Base-by-base conservation (phyloP, 1,140 invertebrate species). In the Drosophila eugracilis region DNA sequence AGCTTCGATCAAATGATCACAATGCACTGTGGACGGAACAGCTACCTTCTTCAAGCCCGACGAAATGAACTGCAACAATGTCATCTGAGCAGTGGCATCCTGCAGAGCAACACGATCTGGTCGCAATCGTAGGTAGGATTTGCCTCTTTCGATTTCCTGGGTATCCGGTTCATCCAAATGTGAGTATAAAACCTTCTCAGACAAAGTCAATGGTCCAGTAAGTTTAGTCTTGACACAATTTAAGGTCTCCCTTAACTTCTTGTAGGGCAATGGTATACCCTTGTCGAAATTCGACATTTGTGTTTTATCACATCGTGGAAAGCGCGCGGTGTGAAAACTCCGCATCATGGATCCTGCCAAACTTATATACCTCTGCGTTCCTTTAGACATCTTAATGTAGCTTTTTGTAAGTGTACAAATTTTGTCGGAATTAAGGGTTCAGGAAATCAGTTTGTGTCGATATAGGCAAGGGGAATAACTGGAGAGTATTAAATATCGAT, bases 11-110 rank as follows among this genome's bases (percentile, higher is more conserved):
- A 99, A 95, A 93, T 99, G 99, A 93, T 99, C 99, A 92, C 99
- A 99, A 92, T 99, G 99, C 83, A 99, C 99, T 5, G 99, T 99
- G 0, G 98, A 98, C 0, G 99, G 99, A 3, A 99, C 98, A 44
- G 98, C 98, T 0, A 99, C 98, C 75, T 94, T 94, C 12, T 97
- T 97, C 30, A 99, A 92, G 36, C 99, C 99, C 84, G 96, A 96
- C 0, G 98, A 99, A 80, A 99, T 99, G 90, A 99, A 99, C 92
- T 99, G 99, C 50, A 99, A 92, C 96, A 99, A 97, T 4, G 99
- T 99, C 99, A 99, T 99, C 93, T 99, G 96, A 7, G 99, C 99
- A 22, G 99, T 99, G 6, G 99, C 99, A 94, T 99, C 99, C 92
- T 99, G 99, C 98, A 99, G 99, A 53, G 98, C 99, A 39, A 99